Evolutionary conservation across 2,888 invertebrate species (phyloP), one percentile per base, ranked within the genome.

Genomic region (Folsomia manolachei): DNA sequence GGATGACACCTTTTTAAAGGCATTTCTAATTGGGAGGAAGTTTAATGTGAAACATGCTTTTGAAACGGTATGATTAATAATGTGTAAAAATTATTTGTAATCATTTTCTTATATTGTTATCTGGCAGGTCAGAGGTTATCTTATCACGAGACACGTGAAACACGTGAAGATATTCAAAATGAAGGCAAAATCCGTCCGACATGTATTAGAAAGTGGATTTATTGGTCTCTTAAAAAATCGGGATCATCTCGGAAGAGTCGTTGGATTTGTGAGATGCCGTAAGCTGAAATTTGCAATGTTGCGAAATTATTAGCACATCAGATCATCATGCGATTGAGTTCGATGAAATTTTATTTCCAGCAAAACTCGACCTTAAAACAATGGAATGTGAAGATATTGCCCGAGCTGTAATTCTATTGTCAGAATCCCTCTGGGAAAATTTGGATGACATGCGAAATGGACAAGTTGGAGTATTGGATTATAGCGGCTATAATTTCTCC

Each of bases 181-280:
- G 65, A 51, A 66, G 23, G 51, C 65, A 14, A n/a, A 23, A 7
- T 24, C 71, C 19, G 75, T 75, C 2, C 51, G 72, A 9, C 75
- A 75, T 26, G 75, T 75, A 7, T 73, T 73, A 64, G 72, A 73
- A 63, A 75, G 75, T 69, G 75, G 75, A 53, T 71, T 75, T 60
- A 69, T 75, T 18, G 69, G 75, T 11, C 60, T 73, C 9, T 63
- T 75, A 14, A 75, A 75, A 65, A 25, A 75, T 56, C 27, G 73
- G 1, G 75, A 75, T 71, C 64, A 64, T 62, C 21, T 39, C 7
- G 73, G 72, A 24, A 61, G 75, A 71, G 65, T 66, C 21, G 51
- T 66, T 23, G 65, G 52, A 24, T 66, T 52, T 51, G 18, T 52
- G 7, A 39, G 65, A 66, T 39, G 25, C 27, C 18, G 65, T 66